These are phyloP conservation scores for Shargacucullia verbasci DNA, from an alignment of 2,888 invertebrate species.

Conservation along the genomic window DNA sequence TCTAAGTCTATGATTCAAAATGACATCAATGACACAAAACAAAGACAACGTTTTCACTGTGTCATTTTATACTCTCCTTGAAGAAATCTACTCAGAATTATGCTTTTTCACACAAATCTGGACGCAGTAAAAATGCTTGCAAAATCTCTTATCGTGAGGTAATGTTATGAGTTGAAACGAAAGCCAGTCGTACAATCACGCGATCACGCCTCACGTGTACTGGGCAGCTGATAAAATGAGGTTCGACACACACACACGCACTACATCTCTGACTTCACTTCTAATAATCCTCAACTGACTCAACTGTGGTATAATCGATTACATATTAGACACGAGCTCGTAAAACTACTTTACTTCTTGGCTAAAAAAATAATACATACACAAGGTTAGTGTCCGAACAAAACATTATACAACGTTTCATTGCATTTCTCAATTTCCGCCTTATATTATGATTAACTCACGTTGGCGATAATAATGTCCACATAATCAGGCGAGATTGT, in stretches of 20 bases:
- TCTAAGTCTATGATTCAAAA: too few species aligned
- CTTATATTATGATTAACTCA: constrained; percentile 8
- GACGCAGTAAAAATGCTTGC: constrained; percentile 44
- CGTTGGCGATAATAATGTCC: constrained; percentile 11
- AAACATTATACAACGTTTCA: too few species aligned
- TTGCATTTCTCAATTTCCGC: too few species aligned
- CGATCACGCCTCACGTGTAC: constrained; percentile 51
- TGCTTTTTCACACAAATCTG: constrained; percentile 40
- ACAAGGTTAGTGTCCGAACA: too few species aligned
- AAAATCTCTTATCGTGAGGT: constrained; percentile 55
- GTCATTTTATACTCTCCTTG: constrained; percentile 3
- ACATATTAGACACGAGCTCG: neutral
- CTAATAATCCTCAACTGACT: neutral
- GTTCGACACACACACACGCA: neutral
- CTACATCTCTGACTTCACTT: constrained; percentile 6
- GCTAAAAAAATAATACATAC: neutral
- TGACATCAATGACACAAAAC: too few species aligned
- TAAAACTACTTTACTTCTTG: neutral
- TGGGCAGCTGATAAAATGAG: constrained; percentile 23
- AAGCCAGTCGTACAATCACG: constrained; percentile 48
- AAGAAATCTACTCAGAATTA: constrained; percentile 10
- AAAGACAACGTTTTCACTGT: neutral
- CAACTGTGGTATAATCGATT: neutral
- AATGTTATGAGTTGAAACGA: constrained; percentile 55
- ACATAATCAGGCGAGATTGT: constrained; percentile 1